Base-by-base conservation (phyloP, 1,140 invertebrate genomes). In the Drosophila simulans region DNA sequence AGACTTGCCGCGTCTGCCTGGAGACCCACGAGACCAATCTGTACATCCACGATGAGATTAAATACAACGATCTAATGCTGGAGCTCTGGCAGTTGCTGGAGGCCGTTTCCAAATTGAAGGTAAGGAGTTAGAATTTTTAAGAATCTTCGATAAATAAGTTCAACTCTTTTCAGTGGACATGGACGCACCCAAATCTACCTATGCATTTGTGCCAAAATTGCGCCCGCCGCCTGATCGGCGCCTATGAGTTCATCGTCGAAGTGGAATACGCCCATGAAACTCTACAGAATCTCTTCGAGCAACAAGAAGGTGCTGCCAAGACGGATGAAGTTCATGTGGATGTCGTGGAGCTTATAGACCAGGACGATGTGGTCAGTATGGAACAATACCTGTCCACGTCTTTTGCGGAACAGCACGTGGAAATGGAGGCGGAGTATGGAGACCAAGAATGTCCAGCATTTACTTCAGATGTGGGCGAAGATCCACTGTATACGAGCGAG, bases 161-260 rank as follows among this genome's bases (percentile, higher is more conserved):
- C 7, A 31, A 22, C 17, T 20, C 42, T 53, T 22, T 13, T 5
- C 40, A 72, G 58, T 69, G 43, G 45, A 37, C 17, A 12, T 68
- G 70, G 62, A 62, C 62, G n/a, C 58, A 68, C 17, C 64, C 76
- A 0, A 57, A 74, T 52, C 48, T 81, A 31, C 89, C 90, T 2
- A 60, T 53, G 4, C 85, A 73, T 11, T 56, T 91, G 31, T 91
- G 90, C 22, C 73, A 80, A 12, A 59, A 27, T 12, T 91, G 90
- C 25, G 80, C 77, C 0, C 55, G 74, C 3, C 74, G 84, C 0
- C 45, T 91, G 15, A 68, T 91, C 7, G 59, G 56, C 12, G 77
- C 90, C 5, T 91, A 81, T 52, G 90, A 91, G 53, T 91, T 91
- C 13, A 79, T 91, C 4, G 49, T 70, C 2, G 60, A 77, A 7